Base-by-base conservation (phyloP, 1,140 invertebrate genomes). In the Wiebesia pumilae region DNA sequence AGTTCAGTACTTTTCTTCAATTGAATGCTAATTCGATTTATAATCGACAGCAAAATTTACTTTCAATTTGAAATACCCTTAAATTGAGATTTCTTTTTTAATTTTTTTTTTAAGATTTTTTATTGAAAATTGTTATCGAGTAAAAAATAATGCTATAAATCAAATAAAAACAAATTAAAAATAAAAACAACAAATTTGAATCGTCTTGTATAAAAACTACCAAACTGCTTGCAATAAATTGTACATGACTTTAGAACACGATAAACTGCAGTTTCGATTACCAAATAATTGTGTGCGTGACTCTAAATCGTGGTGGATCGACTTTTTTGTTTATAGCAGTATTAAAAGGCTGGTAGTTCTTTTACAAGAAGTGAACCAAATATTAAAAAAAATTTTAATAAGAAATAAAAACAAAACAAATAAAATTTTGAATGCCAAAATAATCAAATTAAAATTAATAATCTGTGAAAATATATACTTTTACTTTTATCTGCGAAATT, bases 31-130 rank as follows among this genome's bases (percentile, higher is more conserved):
- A 77, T 27, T 79, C 47, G 43, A 79, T 79, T 51, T 54, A 30
- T 79, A 54, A 79, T 51, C n/a, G 40, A 77, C 30, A 77, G 12
- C 58, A 62, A 3, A 54, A 12, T 54, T 54, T 54, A 54, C 16
- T 62, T 62, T 62, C 24, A 62, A 6, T 62, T 62, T 27, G 24
- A 27, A 4, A 10, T 62, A 62, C 27, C 27, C 21, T 47, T 43
- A 6, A 47, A 67, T 62, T 79, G 79, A 14, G 0, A 58, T 75
- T 75, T 35, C 40, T 88, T 86, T 89, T 86, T n/a, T n/a, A n/a
- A n/a, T n/a, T 88, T 89, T 87, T 87, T 88, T 88, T 90, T 89
- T 89, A 87, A 24, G 83, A 82, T 83, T 87, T 88, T 88, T 89
- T 82, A 58, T n/a, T 83, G 87, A 38, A 82, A 85, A 84, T 86